Evolutionary conservation across 2,888 invertebrate species (phyloP).

Genomic region (Cephus spinipes): DNA sequence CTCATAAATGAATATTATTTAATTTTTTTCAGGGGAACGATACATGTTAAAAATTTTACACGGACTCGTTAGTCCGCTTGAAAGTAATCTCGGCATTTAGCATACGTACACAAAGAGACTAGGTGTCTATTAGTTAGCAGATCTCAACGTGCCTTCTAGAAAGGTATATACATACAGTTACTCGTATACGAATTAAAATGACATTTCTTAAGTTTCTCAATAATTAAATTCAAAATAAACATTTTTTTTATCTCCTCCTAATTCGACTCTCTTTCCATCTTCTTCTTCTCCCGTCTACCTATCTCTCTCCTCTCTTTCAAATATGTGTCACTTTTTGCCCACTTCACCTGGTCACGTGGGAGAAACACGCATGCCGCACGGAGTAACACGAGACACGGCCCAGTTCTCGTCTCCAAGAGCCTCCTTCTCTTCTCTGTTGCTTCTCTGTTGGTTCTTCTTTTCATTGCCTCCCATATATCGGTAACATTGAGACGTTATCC

Average conservation of each 20-base stretch:
- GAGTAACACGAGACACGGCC: constrained; percentile 46
- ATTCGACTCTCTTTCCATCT: not conserved
- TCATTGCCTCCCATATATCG: constrained; percentile 13
- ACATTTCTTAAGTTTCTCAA: constrained; percentile 13
- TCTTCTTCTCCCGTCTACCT: not conserved
- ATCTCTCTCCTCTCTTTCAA: constrained; percentile 14
- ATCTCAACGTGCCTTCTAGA: too few relatives aligned
- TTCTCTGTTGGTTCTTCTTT: constrained; percentile 3
- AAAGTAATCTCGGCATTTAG: not conserved
- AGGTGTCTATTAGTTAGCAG: not conserved
- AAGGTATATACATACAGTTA: not conserved
- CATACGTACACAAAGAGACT: not conserved
- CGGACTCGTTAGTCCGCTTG: not conserved
- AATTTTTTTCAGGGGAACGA: not conserved
- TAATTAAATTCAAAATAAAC: constrained; percentile 25
- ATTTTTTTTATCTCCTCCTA: not conserved
- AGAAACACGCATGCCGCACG: constrained; percentile 31
- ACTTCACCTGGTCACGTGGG: constrained; percentile 31
- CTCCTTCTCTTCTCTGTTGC: not conserved
- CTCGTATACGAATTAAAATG: not conserved
- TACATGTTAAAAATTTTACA: not conserved
- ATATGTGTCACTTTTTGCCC: constrained; percentile 48
- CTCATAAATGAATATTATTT: not conserved
- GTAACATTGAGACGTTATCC: constrained; percentile 23
- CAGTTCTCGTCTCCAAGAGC: constrained; percentile 36